Conservation (phyloP, 2,113 vertebrate species). For the Chloroceryle aenea region DNA sequence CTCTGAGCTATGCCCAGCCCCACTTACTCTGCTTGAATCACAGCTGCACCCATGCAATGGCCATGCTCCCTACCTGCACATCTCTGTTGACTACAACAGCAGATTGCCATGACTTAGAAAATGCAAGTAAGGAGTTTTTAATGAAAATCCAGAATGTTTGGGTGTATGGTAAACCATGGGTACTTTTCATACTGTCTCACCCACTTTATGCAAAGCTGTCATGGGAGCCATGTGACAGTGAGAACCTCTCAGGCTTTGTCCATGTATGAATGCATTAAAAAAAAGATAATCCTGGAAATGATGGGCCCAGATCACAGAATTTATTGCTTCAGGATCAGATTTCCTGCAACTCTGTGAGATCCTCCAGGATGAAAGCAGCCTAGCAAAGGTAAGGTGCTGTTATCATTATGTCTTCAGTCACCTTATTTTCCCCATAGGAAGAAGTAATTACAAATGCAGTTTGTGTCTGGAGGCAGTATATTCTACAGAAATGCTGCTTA, state of each 20-base stretch:
- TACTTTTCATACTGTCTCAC: neutral
- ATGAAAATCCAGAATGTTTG: neutral
- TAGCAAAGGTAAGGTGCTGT: neutral
- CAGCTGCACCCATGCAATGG: too few relatives aligned
- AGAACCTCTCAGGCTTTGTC: neutral
- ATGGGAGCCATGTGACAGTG: neutral
- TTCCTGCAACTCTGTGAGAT: neutral
- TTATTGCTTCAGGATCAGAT: neutral
- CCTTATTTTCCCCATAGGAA: neutral
- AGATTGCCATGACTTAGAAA: neutral
- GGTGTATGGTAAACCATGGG: neutral
- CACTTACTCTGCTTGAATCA: neutral
- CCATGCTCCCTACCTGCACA: neutral
- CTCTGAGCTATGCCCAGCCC: neutral
- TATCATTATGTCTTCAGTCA: neutral
- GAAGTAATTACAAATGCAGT: conserved; percentile 7
- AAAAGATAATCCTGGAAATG: neutral
- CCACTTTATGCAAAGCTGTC: neutral
- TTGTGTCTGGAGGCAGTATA: conserved; percentile 13
- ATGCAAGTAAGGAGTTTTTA: neutral
- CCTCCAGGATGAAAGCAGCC: conserved; percentile 40
- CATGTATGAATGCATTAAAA: neutral
- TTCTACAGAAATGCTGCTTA: conserved; percentile 7
- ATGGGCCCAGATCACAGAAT: neutral
- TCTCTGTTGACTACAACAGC: neutral